Percentiles rank a stretch among this genome's conserved stretches.
phyloP scores from a whole-genome alignment of 2,797 vertebrate species.

The Gymnoscopelus braueri region DNA sequence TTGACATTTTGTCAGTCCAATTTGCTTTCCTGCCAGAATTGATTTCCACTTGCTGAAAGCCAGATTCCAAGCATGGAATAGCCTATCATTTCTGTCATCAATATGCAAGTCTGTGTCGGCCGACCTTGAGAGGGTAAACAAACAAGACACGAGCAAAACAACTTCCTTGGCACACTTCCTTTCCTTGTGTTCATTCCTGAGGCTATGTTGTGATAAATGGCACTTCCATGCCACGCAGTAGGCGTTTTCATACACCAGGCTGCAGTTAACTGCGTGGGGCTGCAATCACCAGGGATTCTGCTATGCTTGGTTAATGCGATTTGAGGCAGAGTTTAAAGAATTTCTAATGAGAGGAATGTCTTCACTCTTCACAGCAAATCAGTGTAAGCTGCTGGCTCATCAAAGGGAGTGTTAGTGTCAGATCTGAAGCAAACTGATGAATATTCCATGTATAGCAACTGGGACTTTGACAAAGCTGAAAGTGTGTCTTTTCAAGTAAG shows the following conservation, averaged over 20 bases:
- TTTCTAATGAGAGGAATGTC: conserved; percentile 59
- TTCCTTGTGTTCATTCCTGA: conserved; percentile 25
- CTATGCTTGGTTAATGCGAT: conserved; percentile 57
- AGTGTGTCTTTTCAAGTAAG: conserved; percentile 46
- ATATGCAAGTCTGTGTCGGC: conserved; percentile 43
- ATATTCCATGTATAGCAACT: conserved; percentile 55
- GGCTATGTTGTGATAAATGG: conserved; percentile 39
- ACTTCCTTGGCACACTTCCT: conserved; percentile 29
- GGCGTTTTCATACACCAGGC: conserved; percentile 30
- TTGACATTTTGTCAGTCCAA: conserved; percentile 42
- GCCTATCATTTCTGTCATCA: conserved; percentile 45
- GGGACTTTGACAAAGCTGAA: conserved; percentile 56
- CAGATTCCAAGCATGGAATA: conserved; percentile 13
- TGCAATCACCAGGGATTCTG: conserved; percentile 56
- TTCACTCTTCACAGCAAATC: conserved; percentile 47
- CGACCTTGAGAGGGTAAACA: conserved; percentile 53
- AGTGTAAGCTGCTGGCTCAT: conserved; percentile 53
- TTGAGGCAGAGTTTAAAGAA: conserved; percentile 59
- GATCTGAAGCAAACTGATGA: conserved; percentile 55
- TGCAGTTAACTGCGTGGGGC: conserved; percentile 41
- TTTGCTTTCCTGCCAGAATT: conserved; percentile 46
- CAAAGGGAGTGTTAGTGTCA: conserved; percentile 44
- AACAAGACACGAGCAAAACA: conserved; percentile 41
- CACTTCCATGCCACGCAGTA: conserved; percentile 18
- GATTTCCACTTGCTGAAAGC: conserved; percentile 44